Percentiles rank a stretch among this genome's conserved stretches.
Conservation (phyloP, 2,888 invertebrate species). For the Ophion obscuratus region DNA sequence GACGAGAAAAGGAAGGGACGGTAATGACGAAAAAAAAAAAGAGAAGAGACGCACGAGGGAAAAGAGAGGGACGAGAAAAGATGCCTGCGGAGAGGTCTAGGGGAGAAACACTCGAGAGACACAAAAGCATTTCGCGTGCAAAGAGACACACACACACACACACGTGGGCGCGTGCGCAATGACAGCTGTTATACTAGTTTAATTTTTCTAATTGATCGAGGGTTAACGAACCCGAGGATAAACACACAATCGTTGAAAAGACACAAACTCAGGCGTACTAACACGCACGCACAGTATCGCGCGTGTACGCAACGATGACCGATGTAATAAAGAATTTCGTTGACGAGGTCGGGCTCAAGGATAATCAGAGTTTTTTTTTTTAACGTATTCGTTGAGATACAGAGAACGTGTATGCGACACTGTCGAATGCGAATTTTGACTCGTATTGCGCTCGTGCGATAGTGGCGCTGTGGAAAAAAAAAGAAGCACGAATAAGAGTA, state of each 20-base stretch:
- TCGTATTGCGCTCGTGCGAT: not conserved
- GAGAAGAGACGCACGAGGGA: not conserved
- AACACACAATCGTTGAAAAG: slow-evolving; percentile 38
- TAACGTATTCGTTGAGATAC: slow-evolving; percentile 30
- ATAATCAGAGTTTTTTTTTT: slow-evolving; percentile 53
- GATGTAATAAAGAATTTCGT: slow-evolving; percentile 46
- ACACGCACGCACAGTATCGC: not conserved
- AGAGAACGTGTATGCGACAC: slow-evolving; percentile 29
- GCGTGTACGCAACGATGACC: slow-evolving; percentile 17
- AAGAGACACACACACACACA: slow-evolving; percentile 44
- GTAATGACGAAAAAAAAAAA: slow-evolving; percentile 11
- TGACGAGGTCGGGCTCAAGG: slow-evolving; percentile 61
- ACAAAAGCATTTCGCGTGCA: slow-evolving; percentile 42
- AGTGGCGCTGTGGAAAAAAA: not conserved
- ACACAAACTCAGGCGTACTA: not conserved
- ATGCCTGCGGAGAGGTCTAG: not conserved
- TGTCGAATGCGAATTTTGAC: slow-evolving; percentile 3
- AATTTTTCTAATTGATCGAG: slow-evolving; percentile 43
- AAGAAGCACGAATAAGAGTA: slow-evolving; percentile 4
- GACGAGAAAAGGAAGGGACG: not conserved
- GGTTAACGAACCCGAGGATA: slow-evolving; percentile 46
- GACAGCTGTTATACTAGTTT: slow-evolving; percentile 60
- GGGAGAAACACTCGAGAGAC: not conserved
- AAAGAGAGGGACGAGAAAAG: too few species aligned
- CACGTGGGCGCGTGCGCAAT: slow-evolving; percentile 15